Base-by-base conservation (phyloP, 2,797 vertebrate genomes). In the Myripristis jacobus region DNA sequence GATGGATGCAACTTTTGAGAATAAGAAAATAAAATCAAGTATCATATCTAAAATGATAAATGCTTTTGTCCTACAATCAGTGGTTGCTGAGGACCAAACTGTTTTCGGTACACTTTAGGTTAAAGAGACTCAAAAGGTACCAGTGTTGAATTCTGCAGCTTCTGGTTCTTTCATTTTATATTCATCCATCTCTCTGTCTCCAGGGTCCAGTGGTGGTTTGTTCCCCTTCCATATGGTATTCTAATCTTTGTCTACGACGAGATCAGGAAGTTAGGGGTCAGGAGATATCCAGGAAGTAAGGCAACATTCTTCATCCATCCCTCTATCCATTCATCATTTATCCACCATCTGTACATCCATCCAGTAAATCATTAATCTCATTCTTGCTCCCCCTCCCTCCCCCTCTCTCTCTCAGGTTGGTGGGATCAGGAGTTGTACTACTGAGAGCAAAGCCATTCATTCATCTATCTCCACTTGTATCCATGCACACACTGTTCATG, bases 341-440 rank as follows among this genome's bases (percentile, higher is more conserved):
- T 61, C 24, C 7, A 16, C 19, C 36, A 53, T 54, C 31, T 19
- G 11, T 25, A 10, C 10, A 48, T 52, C 12, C 41, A 24, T 65
- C 47, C 41, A 52, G 13, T 15, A 19, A 62, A 25, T 63, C 18
- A 61, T 70, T 72, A 44, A 75, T 75, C n/a, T 11, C 16, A 15
- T 0, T 76, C 6, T 52, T 73, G 12, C 77, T 0, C 41, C 12
- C 6, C n/a, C n/a, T n/a, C n/a, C n/a, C n/a, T n/a, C n/a, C n/a
- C n/a, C n/a, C n/a, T 51, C 48, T 73, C 31, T 84, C 73, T 52
- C 44, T 70, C 85, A 96, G 96, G 96, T 78, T 96, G 95, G 96
- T 96, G 94, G 94, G 95, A 96, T 90, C 90, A 95, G 85, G 95
- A 96, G 65, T 90, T 96, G 73, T 96, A 96, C 82, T 96, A 96